Conservation (phyloP, 2,888 invertebrate genomes). For the Mongoloraphidia duomilia region DNA sequence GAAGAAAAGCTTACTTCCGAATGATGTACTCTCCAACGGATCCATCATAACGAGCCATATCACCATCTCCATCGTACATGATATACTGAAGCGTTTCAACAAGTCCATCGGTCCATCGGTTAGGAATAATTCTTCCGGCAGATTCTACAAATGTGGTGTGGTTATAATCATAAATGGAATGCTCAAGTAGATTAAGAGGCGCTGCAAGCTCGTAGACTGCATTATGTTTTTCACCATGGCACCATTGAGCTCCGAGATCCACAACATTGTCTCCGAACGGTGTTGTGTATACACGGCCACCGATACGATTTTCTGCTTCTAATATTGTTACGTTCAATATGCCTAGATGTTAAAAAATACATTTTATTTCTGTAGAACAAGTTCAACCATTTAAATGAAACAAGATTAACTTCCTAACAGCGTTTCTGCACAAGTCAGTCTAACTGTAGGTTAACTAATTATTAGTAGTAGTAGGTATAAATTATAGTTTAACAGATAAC, state of each 20-base stretch:
- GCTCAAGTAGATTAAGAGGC: slow-evolving; percentile 20
- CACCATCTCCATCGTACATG: slow-evolving; percentile 18
- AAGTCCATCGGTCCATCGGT: slow-evolving; percentile 20
- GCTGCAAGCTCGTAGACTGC: slow-evolving; percentile 25
- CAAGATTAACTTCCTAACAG: no score
- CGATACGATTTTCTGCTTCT: slow-evolving; percentile 28
- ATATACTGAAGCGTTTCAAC: slow-evolving; percentile 18
- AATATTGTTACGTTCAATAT: slow-evolving; percentile 7
- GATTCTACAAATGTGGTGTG: slow-evolving; percentile 21
- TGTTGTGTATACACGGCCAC: slow-evolving; percentile 23
- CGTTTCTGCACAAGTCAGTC: no score
- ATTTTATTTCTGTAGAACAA: no score
- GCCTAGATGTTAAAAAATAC: no score
- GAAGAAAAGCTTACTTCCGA: slow-evolving; percentile 17
- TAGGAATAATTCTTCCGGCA: slow-evolving; percentile 19
- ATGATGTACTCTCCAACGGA: slow-evolving; percentile 24
- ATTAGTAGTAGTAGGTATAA: no score
- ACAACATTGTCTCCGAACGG: slow-evolving; percentile 16
- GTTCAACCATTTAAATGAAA: no score
- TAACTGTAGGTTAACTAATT: no score
- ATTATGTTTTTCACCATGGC: slow-evolving; percentile 28
- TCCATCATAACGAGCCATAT: slow-evolving; percentile 14
- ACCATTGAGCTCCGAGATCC: slow-evolving; percentile 28
- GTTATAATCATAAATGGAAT: slow-evolving; percentile 17
- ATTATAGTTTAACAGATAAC: no score